A percentile compares a stretch with the other conserved stretches of the same genome.
phyloP scores from a whole-genome alignment of 2,888 invertebrate species.

The Limnephilus rhombicus region DNA sequence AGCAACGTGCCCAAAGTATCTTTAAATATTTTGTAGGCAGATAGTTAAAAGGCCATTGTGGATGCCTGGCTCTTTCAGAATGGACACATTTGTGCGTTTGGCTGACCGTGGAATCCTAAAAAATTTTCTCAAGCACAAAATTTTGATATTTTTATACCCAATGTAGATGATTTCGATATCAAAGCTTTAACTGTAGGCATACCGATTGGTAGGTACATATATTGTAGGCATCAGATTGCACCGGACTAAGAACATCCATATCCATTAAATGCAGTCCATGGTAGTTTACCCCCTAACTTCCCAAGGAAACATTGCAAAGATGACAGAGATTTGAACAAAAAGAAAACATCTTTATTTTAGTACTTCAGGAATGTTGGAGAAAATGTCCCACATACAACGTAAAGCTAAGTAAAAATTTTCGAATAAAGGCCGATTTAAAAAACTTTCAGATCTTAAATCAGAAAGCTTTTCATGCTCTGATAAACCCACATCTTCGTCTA shows the following conservation, averaged over 20 bases:
- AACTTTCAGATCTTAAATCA: slow-evolving; percentile 10
- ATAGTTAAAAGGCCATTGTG: too few species aligned
- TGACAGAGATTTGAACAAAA: neutral
- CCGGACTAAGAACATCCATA: neutral
- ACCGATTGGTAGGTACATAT: too few species aligned
- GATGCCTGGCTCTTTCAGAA: too few species aligned
- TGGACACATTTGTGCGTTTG: too few species aligned
- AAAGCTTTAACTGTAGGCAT: neutral
- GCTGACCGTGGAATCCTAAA: too few species aligned
- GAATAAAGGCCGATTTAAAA: neutral
- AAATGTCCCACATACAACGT: neutral
- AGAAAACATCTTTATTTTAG: neutral
- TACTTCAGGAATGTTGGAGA: neutral
- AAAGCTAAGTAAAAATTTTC: neutral
- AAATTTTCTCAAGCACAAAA: too few species aligned
- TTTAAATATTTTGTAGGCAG: too few species aligned
- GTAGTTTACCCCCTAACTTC: neutral
- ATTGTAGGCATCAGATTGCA: neutral
- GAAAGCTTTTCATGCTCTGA: slow-evolving; percentile 43
- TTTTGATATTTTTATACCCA: too few species aligned
- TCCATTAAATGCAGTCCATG: neutral
- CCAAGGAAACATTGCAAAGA: neutral
- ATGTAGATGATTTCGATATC: too few species aligned
- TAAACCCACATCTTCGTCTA: slow-evolving; percentile 31
- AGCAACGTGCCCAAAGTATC: too few species aligned